A percentile compares a stretch with the other conserved stretches of the same genome.
phyloP scores from a whole-genome alignment of 2,888 invertebrate genomes.

The Hoplodrina blanda region DNA sequence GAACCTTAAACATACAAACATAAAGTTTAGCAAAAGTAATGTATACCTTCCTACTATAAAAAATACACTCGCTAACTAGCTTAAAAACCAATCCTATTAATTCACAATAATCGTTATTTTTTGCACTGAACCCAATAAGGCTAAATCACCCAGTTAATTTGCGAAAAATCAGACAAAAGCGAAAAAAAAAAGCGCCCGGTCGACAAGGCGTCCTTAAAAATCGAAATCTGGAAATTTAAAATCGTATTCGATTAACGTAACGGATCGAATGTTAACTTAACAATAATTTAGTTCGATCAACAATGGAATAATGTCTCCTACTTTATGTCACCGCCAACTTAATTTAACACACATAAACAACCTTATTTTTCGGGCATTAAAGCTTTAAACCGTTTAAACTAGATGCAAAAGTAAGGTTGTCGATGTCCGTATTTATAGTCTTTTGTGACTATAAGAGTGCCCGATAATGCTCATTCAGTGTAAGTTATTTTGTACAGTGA shows the following conservation, averaged over 20 bases:
- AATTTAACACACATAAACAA: not conserved
- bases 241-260: slow-evolving; percentile 71
- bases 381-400: not conserved
- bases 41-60: not conserved
- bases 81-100: slow-evolving; percentile 47
- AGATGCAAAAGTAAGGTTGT: slow-evolving; percentile 16
- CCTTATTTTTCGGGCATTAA: not conserved
- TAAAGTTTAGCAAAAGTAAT: slow-evolving; percentile 11
- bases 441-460: slow-evolving; percentile 82
- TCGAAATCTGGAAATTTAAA: slow-evolving; percentile 70
- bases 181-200: slow-evolving; percentile 42
- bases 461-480: slow-evolving; percentile 83
- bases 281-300: slow-evolving; percentile 72
- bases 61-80: slow-evolving; percentile 43
- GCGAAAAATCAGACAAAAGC: slow-evolving; percentile 52
- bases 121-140: slow-evolving; percentile 56
- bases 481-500: slow-evolving; percentile 83
- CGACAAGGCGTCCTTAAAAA: slow-evolving; percentile 68
- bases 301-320: slow-evolving; percentile 72
- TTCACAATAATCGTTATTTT: slow-evolving; percentile 49
- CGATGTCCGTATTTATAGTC: slow-evolving; percentile 79
- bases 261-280: slow-evolving; percentile 69
- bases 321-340: slow-evolving; percentile 62
- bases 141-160: slow-evolving; percentile 62
- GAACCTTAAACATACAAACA: not conserved